Evolutionary conservation across 2,888 invertebrate genomes (phyloP).

Genomic region (Carpatolechia fugitivella): DNA sequence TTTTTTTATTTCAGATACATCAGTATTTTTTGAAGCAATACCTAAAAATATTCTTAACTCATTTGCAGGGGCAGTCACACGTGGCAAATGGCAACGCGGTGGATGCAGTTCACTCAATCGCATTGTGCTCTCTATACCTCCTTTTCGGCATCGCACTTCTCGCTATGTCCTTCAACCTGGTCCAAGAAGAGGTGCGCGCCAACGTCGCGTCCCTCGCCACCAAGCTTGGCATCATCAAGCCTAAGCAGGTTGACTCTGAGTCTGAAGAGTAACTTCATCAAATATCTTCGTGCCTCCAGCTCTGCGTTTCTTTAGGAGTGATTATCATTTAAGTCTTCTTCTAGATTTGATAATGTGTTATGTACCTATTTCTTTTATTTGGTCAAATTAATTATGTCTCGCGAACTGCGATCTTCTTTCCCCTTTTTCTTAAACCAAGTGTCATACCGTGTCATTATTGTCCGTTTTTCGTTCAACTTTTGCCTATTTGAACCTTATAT

Average conservation of each 20-base stretch:
- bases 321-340: no score
- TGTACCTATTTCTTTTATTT: no score
- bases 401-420: no score
- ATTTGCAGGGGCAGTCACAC: constrained; percentile 40
- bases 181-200: constrained; percentile 95
- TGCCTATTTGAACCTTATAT: no score
- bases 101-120: constrained; percentile 80
- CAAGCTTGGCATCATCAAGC: constrained; percentile 92
- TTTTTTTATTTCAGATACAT: background rate
- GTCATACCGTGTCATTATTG: no score
- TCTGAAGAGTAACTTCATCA: constrained; percentile 35
- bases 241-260: constrained; percentile 79
- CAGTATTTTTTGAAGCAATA: no score
- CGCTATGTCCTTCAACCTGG: constrained; percentile 98
- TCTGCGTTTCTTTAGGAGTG: no score
- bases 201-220: constrained; percentile 92
- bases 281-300: no score
- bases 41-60: background rate
- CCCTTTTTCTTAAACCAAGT: no score
- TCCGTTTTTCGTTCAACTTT: no score
- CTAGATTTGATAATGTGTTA: no score
- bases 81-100: constrained; percentile 46
- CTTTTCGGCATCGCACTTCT: constrained; percentile 95
- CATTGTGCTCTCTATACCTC: constrained; percentile 93
- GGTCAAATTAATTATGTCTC: no score